Evolutionary conservation across 2,888 invertebrate species (phyloP).

Genomic region (Ceriagrion tenellum): DNA sequence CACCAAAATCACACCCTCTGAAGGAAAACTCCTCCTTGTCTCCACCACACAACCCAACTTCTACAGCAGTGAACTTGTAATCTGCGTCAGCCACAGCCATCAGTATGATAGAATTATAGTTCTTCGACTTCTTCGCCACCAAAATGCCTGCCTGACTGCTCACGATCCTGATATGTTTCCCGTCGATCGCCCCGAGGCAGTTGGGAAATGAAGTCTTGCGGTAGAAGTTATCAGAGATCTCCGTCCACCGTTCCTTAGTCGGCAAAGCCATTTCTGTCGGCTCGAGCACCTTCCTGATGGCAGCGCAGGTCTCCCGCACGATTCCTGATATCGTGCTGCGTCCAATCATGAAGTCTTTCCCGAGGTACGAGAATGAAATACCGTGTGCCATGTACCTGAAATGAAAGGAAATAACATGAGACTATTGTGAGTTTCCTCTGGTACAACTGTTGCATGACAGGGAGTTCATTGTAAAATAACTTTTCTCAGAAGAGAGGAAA

Average conservation of each 20-base stretch:
- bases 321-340: background rate
- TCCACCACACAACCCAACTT: background rate
- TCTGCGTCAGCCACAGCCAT: background rate
- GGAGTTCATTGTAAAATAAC: too few species aligned
- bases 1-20: background rate
- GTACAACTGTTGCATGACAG: too few species aligned
- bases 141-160: background rate
- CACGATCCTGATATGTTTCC: background rate
- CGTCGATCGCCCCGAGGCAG: background rate
- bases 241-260: background rate
- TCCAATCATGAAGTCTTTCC: background rate
- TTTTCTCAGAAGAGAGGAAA: too few species aligned
- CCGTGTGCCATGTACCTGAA: background rate
- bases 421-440: too few species aligned
- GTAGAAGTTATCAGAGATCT: background rate
- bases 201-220: background rate
- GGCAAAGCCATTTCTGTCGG: background rate
- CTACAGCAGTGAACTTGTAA: background rate
- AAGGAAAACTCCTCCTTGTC: background rate
- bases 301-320: background rate
- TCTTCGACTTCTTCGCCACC: background rate
- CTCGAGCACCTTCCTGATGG: background rate
- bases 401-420: background rate
- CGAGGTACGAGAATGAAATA: background rate
- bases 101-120: background rate